Conservation (phyloP, 2,888 invertebrate species). For the Azorinus chamasolen region DNA sequence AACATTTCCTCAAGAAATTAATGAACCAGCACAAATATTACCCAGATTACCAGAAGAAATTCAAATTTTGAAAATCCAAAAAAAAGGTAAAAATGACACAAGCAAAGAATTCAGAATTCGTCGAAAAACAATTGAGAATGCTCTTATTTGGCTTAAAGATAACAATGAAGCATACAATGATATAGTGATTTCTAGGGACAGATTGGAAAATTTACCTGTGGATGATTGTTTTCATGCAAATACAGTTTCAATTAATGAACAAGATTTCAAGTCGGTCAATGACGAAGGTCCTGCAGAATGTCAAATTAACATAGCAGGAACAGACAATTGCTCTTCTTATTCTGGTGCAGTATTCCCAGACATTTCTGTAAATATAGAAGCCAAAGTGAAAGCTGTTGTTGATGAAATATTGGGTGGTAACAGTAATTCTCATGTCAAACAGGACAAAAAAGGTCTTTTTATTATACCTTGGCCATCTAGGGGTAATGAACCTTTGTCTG, state of each 20-base stretch:
- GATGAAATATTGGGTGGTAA: no score
- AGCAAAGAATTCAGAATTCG: constrained; percentile 51
- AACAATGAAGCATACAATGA: constrained; percentile 30
- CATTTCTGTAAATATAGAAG: constrained; percentile 36
- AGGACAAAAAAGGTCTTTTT: background rate
- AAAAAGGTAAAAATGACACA: constrained; percentile 45
- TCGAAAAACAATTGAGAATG: constrained; percentile 35
- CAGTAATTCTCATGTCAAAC: no score
- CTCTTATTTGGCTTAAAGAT: constrained; percentile 36
- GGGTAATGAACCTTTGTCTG: constrained; percentile 10
- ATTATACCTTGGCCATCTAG: constrained; percentile 10
- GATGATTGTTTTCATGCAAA: constrained; percentile 29
- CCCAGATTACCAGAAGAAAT: constrained; percentile 42
- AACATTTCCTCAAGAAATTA: constrained; percentile 53
- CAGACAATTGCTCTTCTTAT: constrained; percentile 17
- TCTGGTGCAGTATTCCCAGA: constrained; percentile 47
- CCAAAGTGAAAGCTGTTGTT: constrained; percentile 34
- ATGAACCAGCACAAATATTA: constrained; percentile 48
- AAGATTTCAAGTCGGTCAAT: background rate
- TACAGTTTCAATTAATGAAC: background rate
- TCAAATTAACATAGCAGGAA: constrained; percentile 32
- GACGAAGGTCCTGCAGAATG: constrained; percentile 39
- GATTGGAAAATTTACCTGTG: constrained; percentile 31
- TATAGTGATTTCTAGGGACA: constrained; percentile 34
- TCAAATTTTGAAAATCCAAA: constrained; percentile 33